phyloP scores from a whole-genome alignment of 2,888 invertebrate species.

The Rhorus exstirpatorius region DNA sequence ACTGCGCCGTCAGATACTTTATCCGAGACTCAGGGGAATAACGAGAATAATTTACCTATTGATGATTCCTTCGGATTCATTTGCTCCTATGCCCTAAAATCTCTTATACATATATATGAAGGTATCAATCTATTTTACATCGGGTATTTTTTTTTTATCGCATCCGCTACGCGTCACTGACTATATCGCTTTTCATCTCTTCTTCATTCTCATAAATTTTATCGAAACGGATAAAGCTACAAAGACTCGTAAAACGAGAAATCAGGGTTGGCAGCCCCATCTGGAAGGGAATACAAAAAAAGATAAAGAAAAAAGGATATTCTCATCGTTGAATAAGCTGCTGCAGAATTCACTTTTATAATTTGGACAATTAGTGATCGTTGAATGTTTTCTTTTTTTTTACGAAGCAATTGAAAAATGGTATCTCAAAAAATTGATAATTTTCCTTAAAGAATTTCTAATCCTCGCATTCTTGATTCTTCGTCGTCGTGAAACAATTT shows the following conservation, averaged over 20 bases:
- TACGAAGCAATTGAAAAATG: neutral
- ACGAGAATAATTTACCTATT: neutral
- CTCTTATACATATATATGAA: neutral
- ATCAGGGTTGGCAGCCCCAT: neutral
- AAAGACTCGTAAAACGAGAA: slow-evolving; percentile 11
- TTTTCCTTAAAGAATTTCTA: no score
- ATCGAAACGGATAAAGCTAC: slow-evolving; percentile 20
- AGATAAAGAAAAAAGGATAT: neutral
- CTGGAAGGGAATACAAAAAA: neutral
- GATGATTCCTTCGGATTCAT: neutral
- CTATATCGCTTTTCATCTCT: neutral
- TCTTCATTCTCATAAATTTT: slow-evolving; percentile 17
- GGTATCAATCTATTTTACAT: neutral
- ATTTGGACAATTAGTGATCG: no score
- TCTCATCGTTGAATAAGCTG: no score
- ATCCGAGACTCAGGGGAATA: neutral
- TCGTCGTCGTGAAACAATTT: neutral
- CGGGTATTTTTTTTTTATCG: slow-evolving; percentile 1
- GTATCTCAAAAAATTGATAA: neutral
- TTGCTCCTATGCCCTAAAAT: neutral
- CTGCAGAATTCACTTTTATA: no score
- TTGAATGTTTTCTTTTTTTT: no score
- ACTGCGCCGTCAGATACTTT: no score
- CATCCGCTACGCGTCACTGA: neutral
- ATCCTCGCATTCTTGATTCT: neutral